Base-by-base conservation (phyloP, 2,797 vertebrate genomes). In the Anableps anableps region DNA sequence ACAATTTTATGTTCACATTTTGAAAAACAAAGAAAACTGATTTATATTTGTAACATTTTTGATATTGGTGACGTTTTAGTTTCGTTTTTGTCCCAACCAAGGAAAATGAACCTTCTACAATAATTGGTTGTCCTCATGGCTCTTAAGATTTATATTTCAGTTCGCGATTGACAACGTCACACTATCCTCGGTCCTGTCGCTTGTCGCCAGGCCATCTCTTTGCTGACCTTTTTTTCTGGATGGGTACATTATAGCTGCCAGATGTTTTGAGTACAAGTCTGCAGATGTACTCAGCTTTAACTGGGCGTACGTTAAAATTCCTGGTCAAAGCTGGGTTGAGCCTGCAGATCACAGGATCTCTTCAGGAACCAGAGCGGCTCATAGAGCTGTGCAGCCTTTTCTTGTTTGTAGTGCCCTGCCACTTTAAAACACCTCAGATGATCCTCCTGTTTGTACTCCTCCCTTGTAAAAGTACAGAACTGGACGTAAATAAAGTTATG, bases 11-110 rank as follows among this genome's bases (percentile, higher is more conserved):
- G 94, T 95, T 95, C 82, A 91, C 95, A 94, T 95, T 95, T 95
- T 93, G 85, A 74, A 82, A 89, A 88, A 68, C 36, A 68, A 89
- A 90, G 87, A 94, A 94, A 95, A 94, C 86, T 75, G 93, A 94
- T 96, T 95, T 96, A 96, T 96, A 96, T 96, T 96, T 96, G 92
- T 96, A 96, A 95, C 83, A 88, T 90, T 86, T 94, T 95, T 94
- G 93, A 92, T 94, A 93, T 89, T 81, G 79, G 77, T 94, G 82
- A 86, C 72, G 41, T 87, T 41, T 85, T 83, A 76, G 79, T 17
- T 68, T 86, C 86, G 78, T 81, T 78, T 70, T 13, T n/a, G 36
- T 70, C 38, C 38, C 72, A 83, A 81, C 79, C 55, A 86, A 87
- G 75, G 89, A 81, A 88, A 84, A 82, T 38, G 2, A 81, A 76